Percentiles rank a stretch among this genome's conserved stretches.
phyloP scores from a whole-genome alignment of 1,140 invertebrate species.

The Anagrus nilaparvatae region DNA sequence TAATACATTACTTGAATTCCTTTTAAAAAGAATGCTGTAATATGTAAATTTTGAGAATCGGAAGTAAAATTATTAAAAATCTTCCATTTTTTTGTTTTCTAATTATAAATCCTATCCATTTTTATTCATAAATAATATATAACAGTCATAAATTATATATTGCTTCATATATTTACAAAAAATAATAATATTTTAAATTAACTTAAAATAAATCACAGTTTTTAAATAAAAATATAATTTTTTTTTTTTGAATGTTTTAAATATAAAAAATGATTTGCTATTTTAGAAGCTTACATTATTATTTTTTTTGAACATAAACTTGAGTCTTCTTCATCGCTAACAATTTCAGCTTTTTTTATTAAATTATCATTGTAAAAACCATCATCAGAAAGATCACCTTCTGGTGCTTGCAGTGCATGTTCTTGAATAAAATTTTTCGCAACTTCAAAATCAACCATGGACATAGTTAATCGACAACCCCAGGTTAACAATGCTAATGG shows the following conservation, averaged over 20 bases:
- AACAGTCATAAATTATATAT: too few relatives aligned
- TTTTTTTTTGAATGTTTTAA: too few relatives aligned
- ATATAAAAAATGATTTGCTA: too few relatives aligned
- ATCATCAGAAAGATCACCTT: constrained; percentile 46
- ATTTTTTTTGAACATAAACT: constrained; percentile 40
- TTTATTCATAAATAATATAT: too few relatives aligned
- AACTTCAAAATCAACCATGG: constrained; percentile 49
- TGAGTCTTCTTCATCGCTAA: constrained; percentile 43
- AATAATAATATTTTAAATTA: too few relatives aligned
- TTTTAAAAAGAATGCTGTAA: constrained; percentile 25
- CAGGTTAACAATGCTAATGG: constrained; percentile 68
- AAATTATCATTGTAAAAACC: constrained; percentile 53
- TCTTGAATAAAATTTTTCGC: constrained; percentile 55
- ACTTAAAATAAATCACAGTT: too few relatives aligned
- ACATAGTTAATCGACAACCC: constrained; percentile 66
- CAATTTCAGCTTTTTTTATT: constrained; percentile 42
- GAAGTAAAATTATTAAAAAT: constrained; percentile 23
- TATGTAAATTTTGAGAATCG: constrained; percentile 24
- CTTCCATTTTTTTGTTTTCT: constrained; percentile 17
- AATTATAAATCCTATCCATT: background rate
- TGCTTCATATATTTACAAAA: too few relatives aligned
- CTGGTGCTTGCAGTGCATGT: constrained; percentile 54
- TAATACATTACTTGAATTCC: constrained; percentile 18
- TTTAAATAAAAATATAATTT: too few relatives aligned
- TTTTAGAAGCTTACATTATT: too few relatives aligned